These are phyloP conservation scores for Neuroscelio doddi DNA, from an alignment of 2,888 invertebrate species.

Conservation along the genomic window DNA sequence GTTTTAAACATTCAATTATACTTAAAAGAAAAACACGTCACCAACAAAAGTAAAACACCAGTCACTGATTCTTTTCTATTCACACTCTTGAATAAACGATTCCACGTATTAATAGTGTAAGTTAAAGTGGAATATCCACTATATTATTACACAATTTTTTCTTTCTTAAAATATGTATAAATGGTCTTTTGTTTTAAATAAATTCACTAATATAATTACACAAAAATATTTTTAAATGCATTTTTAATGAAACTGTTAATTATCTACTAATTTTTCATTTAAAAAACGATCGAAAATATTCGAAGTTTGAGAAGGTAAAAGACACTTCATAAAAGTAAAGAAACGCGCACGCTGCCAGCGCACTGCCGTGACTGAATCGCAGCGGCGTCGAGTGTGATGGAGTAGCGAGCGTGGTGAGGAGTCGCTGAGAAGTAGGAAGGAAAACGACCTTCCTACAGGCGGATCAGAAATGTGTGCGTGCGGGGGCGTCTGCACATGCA, in stretches of 20 bases:
- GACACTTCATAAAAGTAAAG: background rate
- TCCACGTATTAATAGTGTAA: too few species aligned
- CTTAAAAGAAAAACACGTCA: conserved; percentile 11
- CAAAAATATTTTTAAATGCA: too few species aligned
- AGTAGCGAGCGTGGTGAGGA: conserved; percentile 40
- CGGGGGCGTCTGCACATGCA: conserved; percentile 49
- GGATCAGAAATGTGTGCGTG: conserved; percentile 30
- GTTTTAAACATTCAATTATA: conserved; percentile 7
- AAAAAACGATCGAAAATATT: background rate
- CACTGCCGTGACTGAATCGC: conserved; percentile 33
- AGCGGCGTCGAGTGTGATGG: conserved; percentile 6
- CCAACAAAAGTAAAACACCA: conserved; percentile 25
- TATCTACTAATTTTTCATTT: too few species aligned
- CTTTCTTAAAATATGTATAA: too few species aligned
- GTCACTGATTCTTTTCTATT: conserved; percentile 9
- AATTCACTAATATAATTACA: too few species aligned
- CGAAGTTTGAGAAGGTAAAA: background rate
- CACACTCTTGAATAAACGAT: conserved; percentile 6
- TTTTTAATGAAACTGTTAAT: too few species aligned
- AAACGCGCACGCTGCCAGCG: conserved; percentile 29
- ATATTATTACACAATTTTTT: too few species aligned
- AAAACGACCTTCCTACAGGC: conserved; percentile 62
- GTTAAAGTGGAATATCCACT: too few species aligned
- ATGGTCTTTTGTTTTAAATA: too few species aligned
- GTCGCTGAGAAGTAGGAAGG: conserved; percentile 53